Evolutionary conservation across 2,113 vertebrate species (phyloP), one percentile per base, ranked within the genome.

Genomic region (Buteo buteo): DNA sequence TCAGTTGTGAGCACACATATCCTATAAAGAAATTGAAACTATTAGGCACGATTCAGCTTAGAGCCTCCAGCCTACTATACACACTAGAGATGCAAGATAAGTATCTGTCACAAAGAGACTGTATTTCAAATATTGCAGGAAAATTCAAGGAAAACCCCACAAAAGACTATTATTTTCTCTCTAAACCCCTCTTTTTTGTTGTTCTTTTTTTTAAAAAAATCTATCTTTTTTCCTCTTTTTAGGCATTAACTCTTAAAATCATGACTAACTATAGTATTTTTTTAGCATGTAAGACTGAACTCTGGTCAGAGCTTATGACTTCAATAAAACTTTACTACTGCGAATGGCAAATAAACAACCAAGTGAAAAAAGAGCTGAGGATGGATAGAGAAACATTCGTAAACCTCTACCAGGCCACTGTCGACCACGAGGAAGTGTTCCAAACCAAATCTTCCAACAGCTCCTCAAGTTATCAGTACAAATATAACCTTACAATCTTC

Each of bases 181-280:
- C 25, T 64, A 67, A 82, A 9, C 0, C 2, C 7, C 7, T 12
- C 2, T 16, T 50, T n/a, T 47, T 9, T 54, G 26, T 54, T 40
- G 40, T 40, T 40, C 5, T 40, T 40, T 40, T 40, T 40, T 40
- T 40, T 6, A 3, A 40, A 40, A 40, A 40, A 40, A 31, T 47
- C 6, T n/a, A 8, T 34, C 74, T 58, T 42, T 25, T 36, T 40
- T 18, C 5, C 10, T 36, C 10, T 69, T 1, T 42, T 86, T 70
- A n/a, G 8, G 4, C 13, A 38, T 69, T 26, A 61, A 6, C 7
- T n/a, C 16, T 67, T 64, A 72, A 45, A 86, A 26, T 88, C 15
- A 28, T n/a, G 2, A n/a, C 3, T 38, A 82, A 13, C 3, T 49
- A 6, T 0, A 44, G 11, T 1, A 5, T 22, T 8, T 28, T 69